phyloP scores from a whole-genome alignment of 2,113 vertebrate species.

The Sitta europaea region DNA sequence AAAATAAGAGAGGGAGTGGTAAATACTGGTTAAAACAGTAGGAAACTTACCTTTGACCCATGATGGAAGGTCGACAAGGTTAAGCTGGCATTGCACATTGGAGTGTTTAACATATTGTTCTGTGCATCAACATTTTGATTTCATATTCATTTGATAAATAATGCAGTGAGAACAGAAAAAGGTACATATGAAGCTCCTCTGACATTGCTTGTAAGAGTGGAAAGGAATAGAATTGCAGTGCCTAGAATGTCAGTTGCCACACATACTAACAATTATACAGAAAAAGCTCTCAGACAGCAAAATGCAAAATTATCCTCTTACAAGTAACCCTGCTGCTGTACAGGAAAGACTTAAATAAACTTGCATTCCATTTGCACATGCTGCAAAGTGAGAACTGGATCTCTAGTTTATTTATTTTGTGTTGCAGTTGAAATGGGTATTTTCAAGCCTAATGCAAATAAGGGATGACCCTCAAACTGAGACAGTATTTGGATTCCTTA shows the following conservation, averaged over 20 bases:
- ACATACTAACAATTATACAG: conserved; percentile 33
- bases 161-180: conserved; percentile 61
- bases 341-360: conserved; percentile 14
- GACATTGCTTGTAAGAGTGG: conserved; percentile 44
- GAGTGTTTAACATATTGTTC: conserved; percentile 37
- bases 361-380: conserved; percentile 30
- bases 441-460: neutral
- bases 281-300: conserved; percentile 38
- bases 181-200: conserved; percentile 10
- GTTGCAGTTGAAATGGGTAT: neutral
- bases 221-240: neutral
- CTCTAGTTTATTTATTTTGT: neutral
- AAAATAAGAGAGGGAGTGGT: neutral
- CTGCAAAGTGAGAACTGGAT: neutral
- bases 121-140: conserved; percentile 35
- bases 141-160: conserved; percentile 60
- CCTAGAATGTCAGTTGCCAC: conserved; percentile 32
- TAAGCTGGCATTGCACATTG: neutral
- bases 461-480: neutral
- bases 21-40: neutral
- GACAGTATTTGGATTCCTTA: neutral
- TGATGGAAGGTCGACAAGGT: neutral
- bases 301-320: conserved; percentile 40
- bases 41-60: neutral
- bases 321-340: neutral